Evolutionary conservation across 64 coral and sea anemone genomes (phyloP), one percentile per base, ranked within the genome.

Genomic region (Cladopsammia gracilis): DNA sequence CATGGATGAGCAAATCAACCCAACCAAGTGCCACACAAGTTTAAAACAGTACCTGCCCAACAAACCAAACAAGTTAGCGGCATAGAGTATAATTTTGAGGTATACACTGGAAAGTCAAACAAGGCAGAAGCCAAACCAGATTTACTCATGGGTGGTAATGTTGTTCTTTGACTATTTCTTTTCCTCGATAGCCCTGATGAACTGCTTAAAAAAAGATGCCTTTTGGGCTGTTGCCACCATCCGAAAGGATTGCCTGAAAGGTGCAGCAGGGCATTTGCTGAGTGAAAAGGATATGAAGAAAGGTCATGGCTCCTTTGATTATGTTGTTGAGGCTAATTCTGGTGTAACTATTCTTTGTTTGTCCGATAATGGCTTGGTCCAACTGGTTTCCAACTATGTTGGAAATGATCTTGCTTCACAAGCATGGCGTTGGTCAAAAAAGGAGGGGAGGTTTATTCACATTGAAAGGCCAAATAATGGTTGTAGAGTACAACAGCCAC

Each of bases 1-100:
- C 22, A 22, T 82, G 10, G 78, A 82, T 59, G 83, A 86, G 49
- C 83, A 86, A 86, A 86, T 86, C 10, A 86, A 52, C 46, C 83
- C 83, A 18, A 46, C 83, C 16, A 86, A 86, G 59, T 18, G 59
- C 66, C 34, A 11, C n/a, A 67, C 60, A 57, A 61, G 51, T 53
- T 62, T 65, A 48, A 64, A 44, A 44, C 83, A 86, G 66, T 86
- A 86, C 66, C 66, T 65, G 46, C 83, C 62, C 83, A 86, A 86
- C 16, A 34, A 34, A 34, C 34, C 34, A 34, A 34, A 34, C 34
- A 34, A 34, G 34, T 34, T 34, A 34, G 34, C 34, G 60, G 78
- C 18, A 53, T 82, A 5, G 15, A 60, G 4, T 82, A 82, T 42
- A 51, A 82, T 49, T 82, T 82, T 82, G 51, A 82, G 26, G 51